These are phyloP conservation scores for Nemopilema nomurai DNA, from an alignment of 30 jellyfish, hydroid and myxozoan genomes.

Conservation along the genomic window DNA sequence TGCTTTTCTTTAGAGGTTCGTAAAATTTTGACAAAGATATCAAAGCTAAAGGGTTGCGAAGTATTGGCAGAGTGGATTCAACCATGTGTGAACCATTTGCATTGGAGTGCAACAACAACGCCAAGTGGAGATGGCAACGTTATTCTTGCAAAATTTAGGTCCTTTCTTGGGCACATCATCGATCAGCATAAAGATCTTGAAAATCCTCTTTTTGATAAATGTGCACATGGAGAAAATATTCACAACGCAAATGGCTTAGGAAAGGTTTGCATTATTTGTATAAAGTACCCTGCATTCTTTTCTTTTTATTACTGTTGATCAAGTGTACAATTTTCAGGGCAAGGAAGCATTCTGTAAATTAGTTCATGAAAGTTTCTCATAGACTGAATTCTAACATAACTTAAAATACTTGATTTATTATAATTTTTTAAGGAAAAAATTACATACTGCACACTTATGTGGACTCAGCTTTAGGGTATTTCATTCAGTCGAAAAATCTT, in stretches of 20 bases:
- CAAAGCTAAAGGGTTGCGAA: constrained; percentile 28
- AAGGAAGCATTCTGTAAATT: neutral
- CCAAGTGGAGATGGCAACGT: constrained; percentile 36
- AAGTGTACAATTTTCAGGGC: neutral
- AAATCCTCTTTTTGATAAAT: constrained; percentile 15
- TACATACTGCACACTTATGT: neutral
- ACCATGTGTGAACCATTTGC: constrained; percentile 36
- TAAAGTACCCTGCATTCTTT: neutral
- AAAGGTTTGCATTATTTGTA: constrained; percentile 1
- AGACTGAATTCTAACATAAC: neutral
- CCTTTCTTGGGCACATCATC: constrained; percentile 22
- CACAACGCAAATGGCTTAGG: constrained; percentile 24
- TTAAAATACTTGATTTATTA: neutral
- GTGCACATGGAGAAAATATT: constrained; percentile 33
- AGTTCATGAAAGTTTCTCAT: neutral
- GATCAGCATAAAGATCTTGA: constrained; percentile 10
- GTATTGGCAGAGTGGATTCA: constrained; percentile 25
- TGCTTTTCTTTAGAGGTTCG: constrained; percentile 3
- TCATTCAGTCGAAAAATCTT: neutral
- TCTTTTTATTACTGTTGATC: neutral
- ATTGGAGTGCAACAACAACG: constrained; percentile 54
- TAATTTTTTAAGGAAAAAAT: neutral
- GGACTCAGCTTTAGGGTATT: neutral
- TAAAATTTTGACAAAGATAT: constrained; percentile 10
- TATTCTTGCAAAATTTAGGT: constrained; percentile 20